Base-by-base conservation (phyloP, 35 echinoderm and acorn worm species). In the Heliocidaris erythrogramma region DNA sequence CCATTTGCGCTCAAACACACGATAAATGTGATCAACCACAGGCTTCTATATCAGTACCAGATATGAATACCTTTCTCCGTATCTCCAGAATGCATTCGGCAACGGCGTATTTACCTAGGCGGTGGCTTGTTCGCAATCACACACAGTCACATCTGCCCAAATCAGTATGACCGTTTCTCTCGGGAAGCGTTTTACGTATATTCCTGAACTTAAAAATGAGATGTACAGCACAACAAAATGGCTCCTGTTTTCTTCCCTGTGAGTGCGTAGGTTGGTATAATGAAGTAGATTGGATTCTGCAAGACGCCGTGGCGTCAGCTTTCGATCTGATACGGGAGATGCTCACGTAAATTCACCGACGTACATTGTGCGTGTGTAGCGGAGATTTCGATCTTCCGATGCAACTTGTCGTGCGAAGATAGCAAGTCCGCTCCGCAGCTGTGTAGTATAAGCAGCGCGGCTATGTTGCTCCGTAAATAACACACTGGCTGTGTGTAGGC, bases 201-300 rank as follows among this genome's bases (percentile, higher is more conserved):
- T 56, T 30, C 10, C 47, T 48, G 48, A 30, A 13, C 1, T 11
- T 92, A 21, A 59, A 59, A 92, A 30, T 48, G 49, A 49, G 49
- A 49, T 52, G 91, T 30, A 32, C 29, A 27, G 91, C 47, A 52
- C 31, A n/a, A 92, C 91, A 92, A 92, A 92, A 92, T 92, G 91
- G 91, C 91, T 53, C 27, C 91, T 92, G 17, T 56, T 92, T 78
- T 78, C 65, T 78, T 78, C 65, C 65, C 91, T 48, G 91, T 92
- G n/a, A 18, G 9, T 92, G 91, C 91, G 91, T 92, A 92, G 91
- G 91, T 17, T 50, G 91, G 47, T 13, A 56, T 92, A 52, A 48
- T 92, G 32, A 92, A 59, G 48, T 17, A 92, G 17, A 92, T 27
- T 89, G 87, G 87, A 48, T 89, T 89, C 31, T 89, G 31, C 65